These are phyloP conservation scores for Caenorhabditis remanei DNA, from an alignment of 1,140 invertebrate species.

Conservation along the genomic window DNA sequence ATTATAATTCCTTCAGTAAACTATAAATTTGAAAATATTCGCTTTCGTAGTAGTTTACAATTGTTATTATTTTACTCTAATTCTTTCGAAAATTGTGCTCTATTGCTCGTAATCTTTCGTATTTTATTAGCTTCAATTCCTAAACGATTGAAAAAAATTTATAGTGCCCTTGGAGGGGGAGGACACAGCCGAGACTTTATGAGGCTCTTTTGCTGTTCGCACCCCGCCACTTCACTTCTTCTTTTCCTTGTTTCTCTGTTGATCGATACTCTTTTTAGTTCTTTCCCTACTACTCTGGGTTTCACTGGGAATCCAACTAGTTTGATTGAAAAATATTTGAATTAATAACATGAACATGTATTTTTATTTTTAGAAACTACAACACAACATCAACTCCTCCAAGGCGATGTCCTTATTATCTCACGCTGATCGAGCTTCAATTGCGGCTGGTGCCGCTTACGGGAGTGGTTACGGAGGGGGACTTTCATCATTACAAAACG, in stretches of 20 bases:
- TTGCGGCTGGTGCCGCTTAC: conserved; percentile 23
- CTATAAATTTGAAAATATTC: too few relatives aligned
- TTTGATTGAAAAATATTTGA: too few relatives aligned
- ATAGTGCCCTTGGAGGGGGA: not conserved
- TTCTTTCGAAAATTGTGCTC: too few relatives aligned
- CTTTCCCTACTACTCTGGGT: not conserved
- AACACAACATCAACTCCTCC: conserved; percentile 47
- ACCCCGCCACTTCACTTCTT: not conserved
- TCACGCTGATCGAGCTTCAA: conserved; percentile 31
- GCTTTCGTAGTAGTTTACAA: too few relatives aligned
- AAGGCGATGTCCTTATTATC: conserved; percentile 22
- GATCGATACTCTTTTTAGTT: not conserved
- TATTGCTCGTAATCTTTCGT: too few relatives aligned
- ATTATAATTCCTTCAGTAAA: too few relatives aligned
- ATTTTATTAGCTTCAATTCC: too few relatives aligned
- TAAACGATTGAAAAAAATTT: not conserved
- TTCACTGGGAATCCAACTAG: too few relatives aligned
- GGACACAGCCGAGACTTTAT: not conserved
- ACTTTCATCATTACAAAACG: conserved; percentile 1
- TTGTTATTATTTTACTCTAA: too few relatives aligned
- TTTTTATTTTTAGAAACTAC: conserved; percentile 20
- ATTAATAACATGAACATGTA: too few relatives aligned
- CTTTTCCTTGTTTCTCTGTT: not conserved
- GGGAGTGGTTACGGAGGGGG: conserved; percentile 14
- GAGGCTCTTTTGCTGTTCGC: conserved; percentile 26